Base-by-base conservation (phyloP, 2,113 vertebrate species). In the Cyprinodon tularosa region DNA sequence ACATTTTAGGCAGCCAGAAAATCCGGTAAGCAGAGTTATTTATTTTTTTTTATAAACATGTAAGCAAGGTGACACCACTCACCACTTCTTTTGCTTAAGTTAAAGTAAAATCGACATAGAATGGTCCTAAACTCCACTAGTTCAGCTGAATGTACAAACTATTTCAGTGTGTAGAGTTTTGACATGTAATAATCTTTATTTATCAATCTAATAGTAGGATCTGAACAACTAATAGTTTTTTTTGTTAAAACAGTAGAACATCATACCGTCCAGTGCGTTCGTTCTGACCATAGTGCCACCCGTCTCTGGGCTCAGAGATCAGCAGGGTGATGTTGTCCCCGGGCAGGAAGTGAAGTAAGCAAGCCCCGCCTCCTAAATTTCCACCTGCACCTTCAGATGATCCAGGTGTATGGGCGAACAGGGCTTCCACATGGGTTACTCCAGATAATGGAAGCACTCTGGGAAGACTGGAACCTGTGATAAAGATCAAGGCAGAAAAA, bases 271-370 rank as follows among this genome's bases (percentile, higher is more conserved):
- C 93, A 1, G 95, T 96, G 5, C 93, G 83, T 72, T 96, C 94
- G 7, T 96, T 96, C 74, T 95, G 95, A 39, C 96, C 96, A 0
- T 96, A 96, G 77, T 96, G 96, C 96, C 96, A 96, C 4, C 96
- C 95, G 0, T 96, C 96, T 78, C 93, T 93, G 29, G 94, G 92
- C 82, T 96, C 96, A 12, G 95, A 94, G 83, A 96, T 96, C 66
- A 96, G 90, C 80, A 96, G 87, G 72, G 85, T 81, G 42, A 96
- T 93, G 77, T 74, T 62, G 78, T 96, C 96, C 14, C 95, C 95
- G 6, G 94, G 92, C 45, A 92, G 86, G 77, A 96, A 96, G 84
- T 93, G 89, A 45, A 96, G 93, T 53, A 96, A 89, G 65, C 93
- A 94, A n/a, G 93, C 93, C 39, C 84, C 91, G 10, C 89, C 87